These are phyloP conservation scores for Sclerurus mexicanus DNA, from an alignment of 2,113 vertebrate species.

Conservation along the genomic window DNA sequence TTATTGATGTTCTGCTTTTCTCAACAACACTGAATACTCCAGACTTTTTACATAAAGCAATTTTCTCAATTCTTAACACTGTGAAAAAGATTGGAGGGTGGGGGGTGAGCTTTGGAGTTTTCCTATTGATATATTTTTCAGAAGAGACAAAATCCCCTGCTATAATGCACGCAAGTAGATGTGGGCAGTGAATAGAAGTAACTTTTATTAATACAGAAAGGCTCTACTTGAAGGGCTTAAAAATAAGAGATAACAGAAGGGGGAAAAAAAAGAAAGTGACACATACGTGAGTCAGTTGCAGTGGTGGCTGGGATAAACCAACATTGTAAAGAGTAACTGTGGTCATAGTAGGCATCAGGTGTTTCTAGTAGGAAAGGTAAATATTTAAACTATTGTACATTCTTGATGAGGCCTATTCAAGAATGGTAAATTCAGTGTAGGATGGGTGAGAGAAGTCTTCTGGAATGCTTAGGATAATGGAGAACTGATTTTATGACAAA, in stretches of 20 bases:
- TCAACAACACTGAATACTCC: background rate
- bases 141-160: background rate
- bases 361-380: background rate
- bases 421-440: background rate
- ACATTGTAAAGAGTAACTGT: background rate
- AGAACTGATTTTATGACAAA: background rate
- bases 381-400: background rate
- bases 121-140: background rate
- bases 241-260: background rate
- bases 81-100: background rate
- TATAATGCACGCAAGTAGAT: background rate
- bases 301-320: background rate
- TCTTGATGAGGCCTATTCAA: background rate
- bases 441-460: background rate
- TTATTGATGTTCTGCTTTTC: slow-evolving; percentile 41
- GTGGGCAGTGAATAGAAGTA: background rate
- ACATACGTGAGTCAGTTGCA: background rate
- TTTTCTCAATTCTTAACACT: background rate
- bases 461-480: background rate
- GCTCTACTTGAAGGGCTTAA: background rate
- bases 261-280: accelerated
- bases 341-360: background rate
- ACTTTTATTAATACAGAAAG: background rate
- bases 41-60: slow-evolving; percentile 15
- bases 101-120: background rate